Evolutionary conservation across 2,797 vertebrate species (phyloP), one percentile per base, ranked within the genome.

Genomic region (Myotis myotis): DNA sequence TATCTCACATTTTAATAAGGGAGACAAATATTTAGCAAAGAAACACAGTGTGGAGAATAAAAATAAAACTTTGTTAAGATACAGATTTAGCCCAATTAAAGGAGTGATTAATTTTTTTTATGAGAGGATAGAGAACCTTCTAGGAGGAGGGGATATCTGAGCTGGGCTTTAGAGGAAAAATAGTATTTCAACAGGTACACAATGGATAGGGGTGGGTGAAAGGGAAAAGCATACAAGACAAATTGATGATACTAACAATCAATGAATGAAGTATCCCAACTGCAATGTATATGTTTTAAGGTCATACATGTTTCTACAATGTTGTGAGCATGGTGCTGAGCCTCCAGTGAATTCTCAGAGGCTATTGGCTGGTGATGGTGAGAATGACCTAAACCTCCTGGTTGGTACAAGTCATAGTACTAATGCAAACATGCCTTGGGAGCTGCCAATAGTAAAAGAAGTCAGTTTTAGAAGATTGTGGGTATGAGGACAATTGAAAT

Each of bases 401-500:
- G n/a, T 70, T 4, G 0, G 23, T 8, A 57, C 36, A 89, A 62
- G n/a, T 47, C 64, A 74, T 19, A 76, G 30, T 20, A 60, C 78
- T 41, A 49, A 17, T 12, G 30, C 36, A 88, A 53, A 70, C n/a
- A 33, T 76, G 25, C 16, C 41, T 74, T 33, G 36, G 74, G 85
- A 83, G 66, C 51, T 74, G 8, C 83, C 85, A n/a, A 5, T 71
- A n/a, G 17, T 68, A 79, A 94, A 95, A 92, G 71, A 55, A 95
- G n/a, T 38, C 47, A 19, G 8, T 95, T 74, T 38, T 9, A 75
- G 62, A 49, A 92, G 38, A 28, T 44, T 4, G 2, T 72, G 51
- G 64, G 12, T 41, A 12, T 17, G 11, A 76, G 68, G 44, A 85
- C 87, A 96, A 83, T n/a, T 89, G 33, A 17, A 94, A 91, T 20